Conservation (phyloP, 2,797 vertebrate species). For the Pristis pectinata region DNA sequence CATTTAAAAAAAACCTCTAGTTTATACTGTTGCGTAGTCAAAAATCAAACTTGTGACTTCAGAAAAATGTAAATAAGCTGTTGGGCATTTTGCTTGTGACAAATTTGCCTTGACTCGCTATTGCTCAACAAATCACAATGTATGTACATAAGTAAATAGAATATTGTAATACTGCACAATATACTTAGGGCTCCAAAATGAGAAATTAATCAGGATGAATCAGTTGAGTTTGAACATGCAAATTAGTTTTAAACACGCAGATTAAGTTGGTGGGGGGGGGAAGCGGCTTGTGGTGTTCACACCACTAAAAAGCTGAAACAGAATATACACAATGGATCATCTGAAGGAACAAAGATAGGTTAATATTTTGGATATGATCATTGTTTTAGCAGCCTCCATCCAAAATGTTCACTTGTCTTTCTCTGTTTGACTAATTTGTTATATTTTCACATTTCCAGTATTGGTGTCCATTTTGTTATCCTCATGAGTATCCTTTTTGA, state of each 20-base stretch:
- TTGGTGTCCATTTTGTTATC: neutral
- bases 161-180: constrained; percentile 25
- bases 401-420: neutral
- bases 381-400: neutral
- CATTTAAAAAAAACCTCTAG: constrained; percentile 54
- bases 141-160: constrained; percentile 1
- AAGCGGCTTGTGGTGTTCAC: neutral
- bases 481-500: neutral
- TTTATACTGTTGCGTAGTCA: constrained; percentile 28
- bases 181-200: constrained; percentile 21
- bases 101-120: constrained; percentile 11
- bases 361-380: constrained; percentile 15
- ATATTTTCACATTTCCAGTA: neutral
- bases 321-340: neutral
- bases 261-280: neutral
- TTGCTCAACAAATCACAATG: constrained; percentile 16
- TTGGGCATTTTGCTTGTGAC: constrained; percentile 24
- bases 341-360: neutral
- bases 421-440: neutral
- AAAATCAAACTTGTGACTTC: constrained; percentile 19
- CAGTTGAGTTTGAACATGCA: constrained; percentile 7
- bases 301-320: neutral
- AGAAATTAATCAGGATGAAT: constrained; percentile 1
- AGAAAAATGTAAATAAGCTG: constrained; percentile 28
- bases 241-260: constrained; percentile 23